These are phyloP conservation scores for Lagorchestes hirsutus DNA, from an alignment of 2,797 vertebrate genomes.

Conservation along the genomic window DNA sequence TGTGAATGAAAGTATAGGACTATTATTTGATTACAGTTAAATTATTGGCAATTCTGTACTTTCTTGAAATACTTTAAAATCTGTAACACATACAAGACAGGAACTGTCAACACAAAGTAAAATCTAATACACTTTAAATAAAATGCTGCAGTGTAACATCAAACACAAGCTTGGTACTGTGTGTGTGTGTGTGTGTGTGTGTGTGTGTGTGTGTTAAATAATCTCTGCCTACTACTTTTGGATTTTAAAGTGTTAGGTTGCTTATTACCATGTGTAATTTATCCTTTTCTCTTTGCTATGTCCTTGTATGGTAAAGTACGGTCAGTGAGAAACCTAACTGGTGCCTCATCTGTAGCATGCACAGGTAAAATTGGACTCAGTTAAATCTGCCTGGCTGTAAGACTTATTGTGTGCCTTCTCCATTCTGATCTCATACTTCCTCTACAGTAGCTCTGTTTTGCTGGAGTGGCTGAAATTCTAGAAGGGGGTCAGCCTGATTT, in stretches of 20 bases:
- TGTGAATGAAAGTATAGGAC: background rate
- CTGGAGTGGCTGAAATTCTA: conserved; percentile 52
- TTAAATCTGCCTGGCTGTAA: conserved; percentile 1
- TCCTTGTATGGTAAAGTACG: conserved; percentile 56
- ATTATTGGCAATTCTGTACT: conserved; percentile 21
- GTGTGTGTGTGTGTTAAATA: no score
- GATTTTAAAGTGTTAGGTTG: conserved; percentile 40
- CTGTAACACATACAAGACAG: conserved; percentile 20
- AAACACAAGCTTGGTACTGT: background rate
- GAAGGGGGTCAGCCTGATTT: conserved; percentile 45
- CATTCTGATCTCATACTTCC: conserved; percentile 50
- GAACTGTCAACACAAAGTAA: background rate
- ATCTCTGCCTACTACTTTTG: background rate
- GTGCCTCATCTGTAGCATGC: conserved; percentile 38
- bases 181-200: no score
- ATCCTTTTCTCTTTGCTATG: background rate
- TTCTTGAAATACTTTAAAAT: conserved; percentile 43
- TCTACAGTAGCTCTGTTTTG: conserved; percentile 36
- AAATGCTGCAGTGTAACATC: background rate
- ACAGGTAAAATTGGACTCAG: background rate
- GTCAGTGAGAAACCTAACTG: conserved; percentile 35
- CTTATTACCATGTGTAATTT: background rate
- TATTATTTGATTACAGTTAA: conserved; percentile 37
- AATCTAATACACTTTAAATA: background rate
- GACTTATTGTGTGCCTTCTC: conserved; percentile 47